These are phyloP conservation scores for Stratiomys singularior DNA, from an alignment of 2,888 invertebrate genomes.

Conservation along the genomic window DNA sequence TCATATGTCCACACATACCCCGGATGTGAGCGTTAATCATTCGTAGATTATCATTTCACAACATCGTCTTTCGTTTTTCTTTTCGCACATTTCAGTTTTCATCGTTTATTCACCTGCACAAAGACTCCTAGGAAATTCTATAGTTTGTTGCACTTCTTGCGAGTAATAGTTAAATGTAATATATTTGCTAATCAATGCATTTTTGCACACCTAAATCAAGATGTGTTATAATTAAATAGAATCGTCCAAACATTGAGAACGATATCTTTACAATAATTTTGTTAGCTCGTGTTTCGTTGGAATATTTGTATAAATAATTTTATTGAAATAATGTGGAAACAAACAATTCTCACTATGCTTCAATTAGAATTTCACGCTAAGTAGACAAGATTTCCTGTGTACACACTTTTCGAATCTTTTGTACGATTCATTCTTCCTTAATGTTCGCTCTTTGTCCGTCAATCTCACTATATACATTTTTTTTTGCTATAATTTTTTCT, in stretches of 20 bases:
- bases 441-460: no score
- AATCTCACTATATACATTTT: no score
- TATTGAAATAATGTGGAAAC: not conserved
- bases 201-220: not conserved
- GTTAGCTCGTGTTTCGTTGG: no score
- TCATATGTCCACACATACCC: no score
- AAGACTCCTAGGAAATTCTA: conserved; percentile 23
- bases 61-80: not conserved
- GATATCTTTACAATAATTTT: no score
- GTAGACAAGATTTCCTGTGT: not conserved
- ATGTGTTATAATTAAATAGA: not conserved
- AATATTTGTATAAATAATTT: not conserved
- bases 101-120: not conserved
- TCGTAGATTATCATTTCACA: not conserved
- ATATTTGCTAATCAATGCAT: conserved; percentile 1
- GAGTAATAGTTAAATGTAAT: conserved; percentile 20
- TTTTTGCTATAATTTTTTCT: no score
- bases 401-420: not conserved
- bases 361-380: conserved; percentile 41
- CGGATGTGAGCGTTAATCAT: not conserved
- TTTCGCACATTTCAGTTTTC: not conserved
- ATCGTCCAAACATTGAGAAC: no score
- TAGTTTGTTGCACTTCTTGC: conserved; percentile 36
- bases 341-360: conserved; percentile 14
- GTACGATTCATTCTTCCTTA: no score